phyloP scores from a whole-genome alignment of 2,797 vertebrate species.

The Psittacula derbiana region DNA sequence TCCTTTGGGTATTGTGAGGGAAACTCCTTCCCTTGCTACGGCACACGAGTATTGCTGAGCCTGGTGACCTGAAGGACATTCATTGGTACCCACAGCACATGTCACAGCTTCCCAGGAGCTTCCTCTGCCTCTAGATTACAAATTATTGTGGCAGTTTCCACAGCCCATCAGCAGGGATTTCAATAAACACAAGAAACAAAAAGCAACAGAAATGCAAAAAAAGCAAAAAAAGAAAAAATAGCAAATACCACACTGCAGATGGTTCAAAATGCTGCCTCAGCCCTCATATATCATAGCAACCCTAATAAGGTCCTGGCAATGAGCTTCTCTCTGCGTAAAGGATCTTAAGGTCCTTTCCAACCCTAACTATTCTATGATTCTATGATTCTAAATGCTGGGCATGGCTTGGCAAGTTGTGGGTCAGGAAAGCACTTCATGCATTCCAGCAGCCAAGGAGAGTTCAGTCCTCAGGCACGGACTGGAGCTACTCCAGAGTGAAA shows the following conservation, averaged over 20 bases:
- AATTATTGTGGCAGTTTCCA: not conserved
- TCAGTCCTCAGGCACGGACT: not conserved
- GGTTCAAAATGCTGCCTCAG: not conserved
- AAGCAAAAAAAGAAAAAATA: not conserved
- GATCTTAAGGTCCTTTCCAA: too few relatives aligned
- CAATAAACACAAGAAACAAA: not conserved
- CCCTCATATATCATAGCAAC: not conserved
- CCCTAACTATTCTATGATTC: too few relatives aligned
- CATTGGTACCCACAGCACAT: not conserved
- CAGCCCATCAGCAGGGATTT: not conserved
- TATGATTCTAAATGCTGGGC: not conserved
- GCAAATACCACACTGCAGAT: not conserved
- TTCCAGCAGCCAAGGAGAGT: not conserved
- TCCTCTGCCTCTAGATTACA: not conserved
- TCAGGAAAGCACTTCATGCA: not conserved
- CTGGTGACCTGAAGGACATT: not conserved
- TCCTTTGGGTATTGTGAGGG: not conserved
- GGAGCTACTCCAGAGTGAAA: not conserved
- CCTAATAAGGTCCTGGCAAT: not conserved
- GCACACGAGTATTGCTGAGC: not conserved
- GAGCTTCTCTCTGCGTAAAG: not conserved
- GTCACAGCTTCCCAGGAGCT: not conserved
- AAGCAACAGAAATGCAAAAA: not conserved
- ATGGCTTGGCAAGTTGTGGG: not conserved
- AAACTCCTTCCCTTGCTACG: not conserved